Conservation (phyloP, 2,888 invertebrate species). For the Melangyna quadrimaculata region DNA sequence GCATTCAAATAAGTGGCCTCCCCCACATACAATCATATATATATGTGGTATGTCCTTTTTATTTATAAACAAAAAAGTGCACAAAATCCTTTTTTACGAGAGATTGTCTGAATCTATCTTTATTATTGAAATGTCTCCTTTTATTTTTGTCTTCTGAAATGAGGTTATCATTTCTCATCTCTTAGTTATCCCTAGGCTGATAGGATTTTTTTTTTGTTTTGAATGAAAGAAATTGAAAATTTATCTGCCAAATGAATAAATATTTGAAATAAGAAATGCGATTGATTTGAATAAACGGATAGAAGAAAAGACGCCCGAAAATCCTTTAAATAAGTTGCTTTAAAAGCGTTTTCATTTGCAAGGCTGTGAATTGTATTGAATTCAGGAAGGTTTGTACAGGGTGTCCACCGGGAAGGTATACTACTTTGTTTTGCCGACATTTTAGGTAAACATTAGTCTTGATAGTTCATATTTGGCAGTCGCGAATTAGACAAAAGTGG, state of each 20-base stretch:
- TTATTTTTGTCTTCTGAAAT: slow-evolving; percentile 46
- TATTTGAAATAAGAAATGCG: neutral
- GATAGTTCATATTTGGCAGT: no score
- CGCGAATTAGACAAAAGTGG: no score
- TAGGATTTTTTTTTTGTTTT: slow-evolving; percentile 28
- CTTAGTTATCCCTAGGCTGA: slow-evolving; percentile 42
- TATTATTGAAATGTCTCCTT: slow-evolving; percentile 18
- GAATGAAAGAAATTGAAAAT: slow-evolving; percentile 36
- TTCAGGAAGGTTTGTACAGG: no score
- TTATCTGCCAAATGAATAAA: neutral
- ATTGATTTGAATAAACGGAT: slow-evolving; percentile 1
- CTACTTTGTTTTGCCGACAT: no score
- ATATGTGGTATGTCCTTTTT: neutral
- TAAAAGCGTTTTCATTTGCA: neutral
- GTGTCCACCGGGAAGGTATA: no score
- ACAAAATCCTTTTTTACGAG: neutral
- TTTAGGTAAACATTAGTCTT: no score
- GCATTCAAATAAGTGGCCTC: slow-evolving; percentile 20
- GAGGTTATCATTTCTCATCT: slow-evolving; percentile 43
- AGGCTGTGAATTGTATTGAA: no score
- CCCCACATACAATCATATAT: no score
- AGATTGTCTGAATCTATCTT: slow-evolving; percentile 16
- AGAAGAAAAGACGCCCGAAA: neutral
- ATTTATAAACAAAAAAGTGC: neutral
- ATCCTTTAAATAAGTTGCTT: neutral